Evolutionary conservation across 2,113 vertebrate species (phyloP), one percentile per base, ranked within the genome.

Genomic region (Pelusios castaneus): DNA sequence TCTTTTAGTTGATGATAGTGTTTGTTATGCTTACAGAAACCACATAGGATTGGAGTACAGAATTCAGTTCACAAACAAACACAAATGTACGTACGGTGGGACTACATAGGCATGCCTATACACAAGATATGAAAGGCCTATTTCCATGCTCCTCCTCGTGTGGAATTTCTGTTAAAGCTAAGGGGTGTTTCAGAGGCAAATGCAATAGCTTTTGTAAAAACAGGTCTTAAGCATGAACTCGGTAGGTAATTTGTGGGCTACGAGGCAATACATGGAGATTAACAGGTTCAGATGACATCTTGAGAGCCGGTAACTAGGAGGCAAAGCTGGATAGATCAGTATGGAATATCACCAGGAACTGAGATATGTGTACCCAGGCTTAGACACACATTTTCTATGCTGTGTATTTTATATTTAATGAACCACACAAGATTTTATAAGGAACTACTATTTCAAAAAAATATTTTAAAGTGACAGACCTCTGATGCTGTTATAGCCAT

Each of bases 371-470:
- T 34, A 3, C 93, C 77, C 45, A 84, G 89, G 80, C 41, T 25
- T 92, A 95, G 95, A 92, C 88, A 92, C 92, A 82, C 90, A 92
- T 92, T 97, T 97, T 87, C 93, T 95, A 73, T 94, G 89, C 92
- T 93, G 88, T 77, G 63, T 43, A 87, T 94, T 94, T 86, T 91
- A 58, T 29, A 54, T 84, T 87, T 93, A 95, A 97, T 91, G 84
- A 96, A 92, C 94, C 95, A 95, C 96, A 95, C 94, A 95, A 90
- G 95, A 88, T 95, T 97, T 95, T 90, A 89, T 93, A 93, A 97
- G 93, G 97, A 97, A 97, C 94, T 95, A 91, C 84, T 77, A 90
- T 94, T 94, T 92, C 92, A 89, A 92, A 70, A 94, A 97, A 77
- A 47, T 90, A 80, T 80, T 96, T 93, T 87, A 95, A 96, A 96